phyloP scores from a whole-genome alignment of 30 jellyfish, hydroid and myxozoan genomes.

The Rhopilema esculentum region DNA sequence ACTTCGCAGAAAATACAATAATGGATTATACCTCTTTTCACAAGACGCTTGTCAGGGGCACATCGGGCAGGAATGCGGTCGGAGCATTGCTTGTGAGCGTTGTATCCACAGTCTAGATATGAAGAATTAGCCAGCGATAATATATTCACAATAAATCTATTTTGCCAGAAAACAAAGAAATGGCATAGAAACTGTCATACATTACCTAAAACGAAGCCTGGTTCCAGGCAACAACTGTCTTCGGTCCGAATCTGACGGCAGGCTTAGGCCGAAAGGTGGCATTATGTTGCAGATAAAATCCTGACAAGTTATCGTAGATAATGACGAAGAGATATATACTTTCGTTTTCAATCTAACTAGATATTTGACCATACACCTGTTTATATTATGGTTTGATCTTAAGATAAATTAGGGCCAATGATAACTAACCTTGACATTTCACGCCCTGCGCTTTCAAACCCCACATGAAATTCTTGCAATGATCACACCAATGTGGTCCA shows the following conservation, averaged over 20 bases:
- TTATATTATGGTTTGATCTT: too few relatives aligned
- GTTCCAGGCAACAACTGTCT: too few relatives aligned
- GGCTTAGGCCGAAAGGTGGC: too few relatives aligned
- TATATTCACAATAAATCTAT: neutral
- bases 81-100: slow-evolving; percentile 94
- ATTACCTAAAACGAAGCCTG: too few relatives aligned
- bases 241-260: too few relatives aligned
- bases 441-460: slow-evolving; percentile 96
- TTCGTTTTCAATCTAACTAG: too few relatives aligned
- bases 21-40: slow-evolving; percentile 68
- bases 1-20: neutral
- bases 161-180: neutral
- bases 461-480: slow-evolving; percentile 96
- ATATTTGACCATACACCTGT: too few relatives aligned
- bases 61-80: slow-evolving; percentile 80
- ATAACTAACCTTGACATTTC: slow-evolving; percentile 86
- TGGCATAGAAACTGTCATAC: neutral
- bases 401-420: neutral
- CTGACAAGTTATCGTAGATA: too few relatives aligned
- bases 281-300: too few relatives aligned
- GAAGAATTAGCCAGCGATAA: neutral
- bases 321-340: too few relatives aligned
- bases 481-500: slow-evolving; percentile 98
- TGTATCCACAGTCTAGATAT: slow-evolving; percentile 86
- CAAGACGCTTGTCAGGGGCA: slow-evolving; percentile 91